Percentiles rank a stretch among this genome's conserved stretches.
Conservation (phyloP, 2,113 vertebrate species). For the Dasyornis broadbenti region DNA sequence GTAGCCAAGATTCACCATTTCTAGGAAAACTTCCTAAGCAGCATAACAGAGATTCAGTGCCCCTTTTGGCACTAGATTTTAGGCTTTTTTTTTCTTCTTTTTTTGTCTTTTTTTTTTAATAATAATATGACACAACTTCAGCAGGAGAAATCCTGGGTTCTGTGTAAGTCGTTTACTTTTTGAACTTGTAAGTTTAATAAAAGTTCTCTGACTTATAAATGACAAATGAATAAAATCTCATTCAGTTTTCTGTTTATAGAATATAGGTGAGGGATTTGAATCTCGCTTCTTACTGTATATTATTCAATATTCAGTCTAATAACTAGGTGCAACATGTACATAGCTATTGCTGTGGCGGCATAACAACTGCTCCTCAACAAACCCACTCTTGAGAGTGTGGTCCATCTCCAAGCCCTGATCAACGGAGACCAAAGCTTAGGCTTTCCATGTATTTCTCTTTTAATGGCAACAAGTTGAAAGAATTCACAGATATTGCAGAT, state of each 20-base stretch:
- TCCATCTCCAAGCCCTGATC: background rate
- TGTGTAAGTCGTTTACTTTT: rapidly evolving
- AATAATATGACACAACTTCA: background rate
- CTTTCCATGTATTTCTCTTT: background rate
- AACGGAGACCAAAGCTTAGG: background rate
- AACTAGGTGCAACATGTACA: background rate
- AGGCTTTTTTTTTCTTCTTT: background rate
- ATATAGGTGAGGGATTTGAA: background rate
- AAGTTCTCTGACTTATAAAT: background rate
- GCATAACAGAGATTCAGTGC: background rate
- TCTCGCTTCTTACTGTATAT: background rate
- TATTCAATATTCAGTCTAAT: background rate
- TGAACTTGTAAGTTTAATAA: background rate
- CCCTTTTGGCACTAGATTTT: background rate
- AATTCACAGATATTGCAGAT: background rate
- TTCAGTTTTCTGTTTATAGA: background rate
- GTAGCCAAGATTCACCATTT: background rate
- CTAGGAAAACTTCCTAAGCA: background rate
- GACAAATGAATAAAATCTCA: background rate
- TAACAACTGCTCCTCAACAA: background rate
- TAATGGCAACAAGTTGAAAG: background rate
- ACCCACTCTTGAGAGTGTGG: background rate
- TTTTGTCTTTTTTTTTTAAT: too few species aligned
- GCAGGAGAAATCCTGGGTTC: background rate
- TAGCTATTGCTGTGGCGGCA: background rate